Conservation (phyloP, 2,797 vertebrate genomes). For the Anguilla anguilla region DNA sequence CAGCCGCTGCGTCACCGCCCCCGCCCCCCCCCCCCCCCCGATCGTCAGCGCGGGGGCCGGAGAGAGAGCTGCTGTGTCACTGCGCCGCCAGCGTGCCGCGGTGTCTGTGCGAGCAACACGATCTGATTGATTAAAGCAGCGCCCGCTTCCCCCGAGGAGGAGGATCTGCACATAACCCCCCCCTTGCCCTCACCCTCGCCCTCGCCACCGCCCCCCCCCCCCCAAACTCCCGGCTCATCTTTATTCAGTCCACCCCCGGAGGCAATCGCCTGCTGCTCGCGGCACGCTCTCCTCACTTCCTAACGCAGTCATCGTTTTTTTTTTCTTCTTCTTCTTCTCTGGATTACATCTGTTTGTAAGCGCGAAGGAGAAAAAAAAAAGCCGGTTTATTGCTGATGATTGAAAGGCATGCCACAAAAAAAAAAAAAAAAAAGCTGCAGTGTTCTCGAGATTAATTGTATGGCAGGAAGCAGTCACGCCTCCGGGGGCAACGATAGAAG, state of each 20-base stretch:
- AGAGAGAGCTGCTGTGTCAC: constrained; percentile 12
- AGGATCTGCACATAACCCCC: constrained; percentile 45
- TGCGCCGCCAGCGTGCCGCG: constrained; percentile 29
- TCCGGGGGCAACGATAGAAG: background rate
- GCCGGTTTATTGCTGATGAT: background rate
- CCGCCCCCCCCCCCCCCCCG: background rate
- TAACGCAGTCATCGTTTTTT: background rate
- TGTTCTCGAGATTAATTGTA: constrained; percentile 2
- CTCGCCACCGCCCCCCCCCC: background rate
- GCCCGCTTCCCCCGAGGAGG: constrained; percentile 39
- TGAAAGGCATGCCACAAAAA: background rate
- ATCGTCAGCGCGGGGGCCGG: background rate
- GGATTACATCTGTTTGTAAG: background rate
- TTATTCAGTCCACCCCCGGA: constrained; percentile 42
- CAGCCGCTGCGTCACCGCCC: background rate
- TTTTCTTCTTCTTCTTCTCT: no score
- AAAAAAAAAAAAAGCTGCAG: background rate
- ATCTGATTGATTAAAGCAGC: constrained; percentile 47
- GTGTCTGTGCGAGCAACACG: constrained; percentile 34
- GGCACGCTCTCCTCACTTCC: background rate
- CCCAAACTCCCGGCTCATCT: constrained; percentile 39
- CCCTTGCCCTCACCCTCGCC: constrained; percentile 7
- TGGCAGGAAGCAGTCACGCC: background rate
- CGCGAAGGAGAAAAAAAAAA: background rate
- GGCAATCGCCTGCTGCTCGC: constrained; percentile 18